These are phyloP conservation scores for Cerastis rubricosa DNA, from an alignment of 2,888 invertebrate genomes.

Conservation along the genomic window DNA sequence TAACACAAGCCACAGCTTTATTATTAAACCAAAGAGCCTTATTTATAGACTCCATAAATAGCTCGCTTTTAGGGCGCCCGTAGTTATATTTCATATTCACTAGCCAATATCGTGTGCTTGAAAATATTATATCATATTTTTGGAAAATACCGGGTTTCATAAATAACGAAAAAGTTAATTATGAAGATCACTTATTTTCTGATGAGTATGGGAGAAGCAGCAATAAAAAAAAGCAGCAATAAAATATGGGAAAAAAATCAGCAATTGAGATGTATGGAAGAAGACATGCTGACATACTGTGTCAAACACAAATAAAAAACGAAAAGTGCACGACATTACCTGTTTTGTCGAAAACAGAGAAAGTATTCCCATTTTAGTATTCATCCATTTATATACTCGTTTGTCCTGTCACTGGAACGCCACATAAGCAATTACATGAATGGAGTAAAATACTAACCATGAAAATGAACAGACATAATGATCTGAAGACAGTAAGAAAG, in stretches of 20 bases:
- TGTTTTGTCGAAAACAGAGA: not conserved
- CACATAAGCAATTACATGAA: not conserved
- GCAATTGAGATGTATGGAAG: not conserved
- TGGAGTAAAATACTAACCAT: not conserved
- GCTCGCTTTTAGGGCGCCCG: not conserved
- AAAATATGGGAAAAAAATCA: not conserved
- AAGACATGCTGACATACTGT: not conserved
- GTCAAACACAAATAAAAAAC: not conserved
- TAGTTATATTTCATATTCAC: conserved; percentile 23
- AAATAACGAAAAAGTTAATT: conserved; percentile 10
- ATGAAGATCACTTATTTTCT: not conserved
- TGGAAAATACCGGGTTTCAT: conserved; percentile 18
- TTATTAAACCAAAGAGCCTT: conserved; percentile 28
- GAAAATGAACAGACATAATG: not conserved
- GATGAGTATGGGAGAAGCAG: not conserved
- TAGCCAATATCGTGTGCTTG: conserved; percentile 6
- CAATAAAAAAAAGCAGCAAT: not conserved
- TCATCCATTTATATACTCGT: not conserved
- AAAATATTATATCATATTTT: conserved; percentile 11
- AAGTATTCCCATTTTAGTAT: not conserved
- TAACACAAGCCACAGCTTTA: conserved; percentile 9
- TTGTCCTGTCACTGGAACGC: not conserved
- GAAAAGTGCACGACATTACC: not conserved
- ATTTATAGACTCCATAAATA: conserved; percentile 42
- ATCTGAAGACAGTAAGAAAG: not conserved